Conservation (phyloP, 2,888 invertebrate genomes). For the Polietes domitor region DNA sequence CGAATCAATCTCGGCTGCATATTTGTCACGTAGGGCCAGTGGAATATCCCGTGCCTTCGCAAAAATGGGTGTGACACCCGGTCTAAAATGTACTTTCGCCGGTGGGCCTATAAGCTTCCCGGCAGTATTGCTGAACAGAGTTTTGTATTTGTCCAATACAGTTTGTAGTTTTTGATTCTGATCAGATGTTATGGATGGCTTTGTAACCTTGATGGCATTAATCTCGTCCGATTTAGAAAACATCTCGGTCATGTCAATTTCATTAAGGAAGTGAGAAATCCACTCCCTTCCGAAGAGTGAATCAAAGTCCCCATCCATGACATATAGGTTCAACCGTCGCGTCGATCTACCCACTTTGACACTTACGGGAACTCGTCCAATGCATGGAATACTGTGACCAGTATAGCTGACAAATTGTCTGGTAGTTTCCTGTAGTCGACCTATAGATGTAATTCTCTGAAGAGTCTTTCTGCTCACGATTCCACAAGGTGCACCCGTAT, state of each 20-base stretch:
- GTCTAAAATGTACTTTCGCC: constrained; percentile 19
- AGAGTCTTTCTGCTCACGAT: constrained; percentile 23
- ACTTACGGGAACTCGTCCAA: constrained; percentile 30
- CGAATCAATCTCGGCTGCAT: not conserved
- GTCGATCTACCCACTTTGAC: constrained; percentile 13
- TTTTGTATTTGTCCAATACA: not conserved
- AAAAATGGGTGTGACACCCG: constrained; percentile 32
- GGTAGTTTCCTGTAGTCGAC: constrained; percentile 16
- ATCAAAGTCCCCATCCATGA: constrained; percentile 30
- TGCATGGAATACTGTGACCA: not conserved
- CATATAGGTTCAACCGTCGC: constrained; percentile 32
- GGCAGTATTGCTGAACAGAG: not conserved
- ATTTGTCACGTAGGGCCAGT: not conserved
- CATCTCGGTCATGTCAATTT: not conserved
- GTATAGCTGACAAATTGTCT: constrained; percentile 36
- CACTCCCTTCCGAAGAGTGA: constrained; percentile 31
- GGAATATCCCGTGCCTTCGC: not conserved
- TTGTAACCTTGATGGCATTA: not conserved
- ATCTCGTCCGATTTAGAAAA: not conserved
- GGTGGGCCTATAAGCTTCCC: not conserved
- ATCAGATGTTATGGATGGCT: not conserved
- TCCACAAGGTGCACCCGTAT: constrained; percentile 43
- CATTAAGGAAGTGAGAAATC: constrained; percentile 1
- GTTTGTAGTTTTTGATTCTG: not conserved
- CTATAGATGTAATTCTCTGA: constrained; percentile 14